These are phyloP conservation scores for Nannoperca obscura DNA, from an alignment of 2,797 vertebrate genomes.

Conservation along the genomic window DNA sequence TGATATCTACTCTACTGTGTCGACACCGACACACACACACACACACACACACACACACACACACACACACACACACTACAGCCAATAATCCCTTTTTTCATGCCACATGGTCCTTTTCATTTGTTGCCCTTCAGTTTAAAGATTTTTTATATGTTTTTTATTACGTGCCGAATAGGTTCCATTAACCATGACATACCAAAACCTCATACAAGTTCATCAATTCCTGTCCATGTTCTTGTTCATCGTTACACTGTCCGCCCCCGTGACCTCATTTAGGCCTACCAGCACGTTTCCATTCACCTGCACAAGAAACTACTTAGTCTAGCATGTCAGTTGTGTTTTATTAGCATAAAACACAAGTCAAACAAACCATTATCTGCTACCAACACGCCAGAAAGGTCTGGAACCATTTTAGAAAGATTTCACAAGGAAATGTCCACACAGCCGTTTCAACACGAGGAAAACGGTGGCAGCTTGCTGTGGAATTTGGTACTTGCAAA, in stretches of 20 bases:
- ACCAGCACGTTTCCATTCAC: slow-evolving; percentile 64
- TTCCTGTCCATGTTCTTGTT: slow-evolving; percentile 46
- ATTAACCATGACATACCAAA: not conserved
- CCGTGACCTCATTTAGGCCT: slow-evolving; percentile 59
- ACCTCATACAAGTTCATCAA: slow-evolving; percentile 39
- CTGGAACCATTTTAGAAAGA: slow-evolving; percentile 61
- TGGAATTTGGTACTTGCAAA: slow-evolving; percentile 61
- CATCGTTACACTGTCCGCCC: slow-evolving; percentile 57
- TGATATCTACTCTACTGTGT: slow-evolving; percentile 41
- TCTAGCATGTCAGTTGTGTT: slow-evolving; percentile 52
- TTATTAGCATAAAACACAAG: slow-evolving; percentile 56
- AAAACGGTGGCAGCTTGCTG: slow-evolving; percentile 35
- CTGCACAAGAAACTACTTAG: slow-evolving; percentile 36
- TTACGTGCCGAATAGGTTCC: not conserved
- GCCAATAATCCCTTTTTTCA: slow-evolving; percentile 1
- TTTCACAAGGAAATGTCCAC: slow-evolving; percentile 42
- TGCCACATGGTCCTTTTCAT: not conserved
- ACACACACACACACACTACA: too few relatives aligned
- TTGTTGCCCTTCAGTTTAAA: not conserved
- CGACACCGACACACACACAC: too few relatives aligned
- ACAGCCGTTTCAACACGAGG: slow-evolving; percentile 19
- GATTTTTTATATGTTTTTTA: not conserved
- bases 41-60: too few relatives aligned
- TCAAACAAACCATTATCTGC: slow-evolving; percentile 64
- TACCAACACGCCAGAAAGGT: slow-evolving; percentile 43